Base-by-base conservation (phyloP, 2,888 invertebrate species). In the Ichneumon xanthorius region DNA sequence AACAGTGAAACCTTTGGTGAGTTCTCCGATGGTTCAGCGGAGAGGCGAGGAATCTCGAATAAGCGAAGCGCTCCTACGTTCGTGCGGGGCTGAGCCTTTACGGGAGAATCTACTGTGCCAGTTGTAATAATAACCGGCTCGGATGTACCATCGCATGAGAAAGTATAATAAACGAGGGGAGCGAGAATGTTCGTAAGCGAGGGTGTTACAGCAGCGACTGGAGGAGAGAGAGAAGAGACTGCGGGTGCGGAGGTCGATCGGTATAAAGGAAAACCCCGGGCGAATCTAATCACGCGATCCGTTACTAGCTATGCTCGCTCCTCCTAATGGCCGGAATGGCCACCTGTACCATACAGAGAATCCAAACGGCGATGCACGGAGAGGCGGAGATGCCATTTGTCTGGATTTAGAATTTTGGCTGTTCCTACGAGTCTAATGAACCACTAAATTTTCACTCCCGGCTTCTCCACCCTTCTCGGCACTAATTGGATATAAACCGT, bases 401-500 rank as follows among this genome's bases (percentile, higher is more conserved):
- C 76, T 80, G 61, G 82, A 85, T 85, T 85, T 73, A 67, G 72
- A 85, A 85, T 82, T 82, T 85, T 82, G 80, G 65, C 82, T 80
- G 80, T 80, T 80, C 72, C 82, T 82, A 19, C 82, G 71, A 82
- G 80, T 82, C 82, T 82, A 85, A 83, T 82, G 82, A 82, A 86
- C 82, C 86, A 83, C 86, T 83, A 77, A 86, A 86, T 85, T 86
- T 80, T 40, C 63, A 70, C 33, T 33, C 72, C 82, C 63, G 50
- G 40, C 75, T 80, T 55, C 30, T n/a, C 16, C 61, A n/a, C 33
- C 33, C 11, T 11, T 16, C 30, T 33, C 14, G 7, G 61, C 63
- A 70, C 82, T 86, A 86, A 86, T 86, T 86, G 86, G 82, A 85
- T 85, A 85, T 85, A 85, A 82, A 80, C 85, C 82, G 58, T 80